phyloP scores from a whole-genome alignment of 2,797 vertebrate genomes.

The Caiman crocodilus region DNA sequence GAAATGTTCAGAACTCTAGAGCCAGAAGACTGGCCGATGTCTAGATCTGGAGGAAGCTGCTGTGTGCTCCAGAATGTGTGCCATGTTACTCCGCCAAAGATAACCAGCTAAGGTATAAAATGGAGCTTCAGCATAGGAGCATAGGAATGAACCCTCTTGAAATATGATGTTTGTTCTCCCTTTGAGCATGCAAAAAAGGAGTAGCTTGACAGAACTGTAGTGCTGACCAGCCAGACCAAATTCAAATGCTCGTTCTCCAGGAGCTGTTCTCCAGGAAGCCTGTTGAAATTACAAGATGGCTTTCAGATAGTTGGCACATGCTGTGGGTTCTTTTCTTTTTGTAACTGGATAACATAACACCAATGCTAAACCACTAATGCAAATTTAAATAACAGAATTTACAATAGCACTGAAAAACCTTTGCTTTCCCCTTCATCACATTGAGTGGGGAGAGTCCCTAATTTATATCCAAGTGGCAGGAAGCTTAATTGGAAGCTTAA shows the following conservation, averaged over 20 bases:
- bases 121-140: not conserved
- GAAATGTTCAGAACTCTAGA: not conserved
- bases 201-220: not conserved
- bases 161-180: not conserved
- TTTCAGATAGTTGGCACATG: not conserved
- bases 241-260: not conserved
- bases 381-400: not conserved
- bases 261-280: not conserved
- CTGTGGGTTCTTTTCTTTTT: not conserved
- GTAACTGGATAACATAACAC: not conserved
- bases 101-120: not conserved
- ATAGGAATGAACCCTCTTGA: fast-evolving
- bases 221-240: not conserved
- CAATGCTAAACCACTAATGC: not conserved
- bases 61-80: not conserved
- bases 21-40: not conserved
- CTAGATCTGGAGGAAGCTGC: constrained; percentile 22
- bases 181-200: not conserved
- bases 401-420: not conserved
- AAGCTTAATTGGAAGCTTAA: not conserved
- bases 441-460: not conserved
- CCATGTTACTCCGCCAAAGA: fast-evolving
- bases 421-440: not conserved
- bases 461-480: too few species aligned
- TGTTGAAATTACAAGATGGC: not conserved